A percentile compares a stretch with the other conserved stretches of the same genome.
These are phyloP conservation scores for Lasioglossum morio DNA, from an alignment of 2,888 invertebrate species.

Conservation along the genomic window DNA sequence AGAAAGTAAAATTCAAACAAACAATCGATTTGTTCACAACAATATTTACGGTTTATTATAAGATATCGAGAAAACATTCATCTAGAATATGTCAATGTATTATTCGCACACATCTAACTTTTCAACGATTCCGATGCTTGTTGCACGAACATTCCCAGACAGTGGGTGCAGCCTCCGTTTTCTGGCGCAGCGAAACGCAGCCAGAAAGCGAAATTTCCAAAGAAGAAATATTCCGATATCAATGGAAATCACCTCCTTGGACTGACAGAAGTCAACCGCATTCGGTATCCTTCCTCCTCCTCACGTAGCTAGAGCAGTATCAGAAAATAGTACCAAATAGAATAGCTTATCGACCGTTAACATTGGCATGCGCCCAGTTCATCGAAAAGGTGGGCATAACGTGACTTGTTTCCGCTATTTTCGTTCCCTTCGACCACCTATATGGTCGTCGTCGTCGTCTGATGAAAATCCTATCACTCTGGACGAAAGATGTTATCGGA, in stretches of 20 bases:
- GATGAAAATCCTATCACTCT: conserved; percentile 28
- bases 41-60: not conserved
- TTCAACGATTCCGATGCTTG: not conserved
- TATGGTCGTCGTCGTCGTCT: conserved; percentile 27
- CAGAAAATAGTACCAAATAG: conserved; percentile 61
- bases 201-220: conserved; percentile 20
- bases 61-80: not conserved
- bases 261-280: conserved; percentile 21
- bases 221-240: conserved; percentile 20
- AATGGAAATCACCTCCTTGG: conserved; percentile 31
- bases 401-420: conserved; percentile 75
- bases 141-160: not conserved
- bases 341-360: conserved; percentile 68
- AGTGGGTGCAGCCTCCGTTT: not conserved
- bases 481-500: conserved; percentile 35
- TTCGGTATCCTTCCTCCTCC: conserved; percentile 30
- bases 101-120: not conserved
- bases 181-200: not conserved
- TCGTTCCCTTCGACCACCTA: conserved; percentile 29
- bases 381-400: conserved; percentile 66
- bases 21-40: too few species aligned
- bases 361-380: conserved; percentile 74
- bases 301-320: conserved; percentile 26
- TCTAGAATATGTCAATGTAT: not conserved
- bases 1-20: too few species aligned